Evolutionary conservation across 2,113 vertebrate genomes (phyloP).

Genomic region (Rhegmatorhina hoffmannsi): DNA sequence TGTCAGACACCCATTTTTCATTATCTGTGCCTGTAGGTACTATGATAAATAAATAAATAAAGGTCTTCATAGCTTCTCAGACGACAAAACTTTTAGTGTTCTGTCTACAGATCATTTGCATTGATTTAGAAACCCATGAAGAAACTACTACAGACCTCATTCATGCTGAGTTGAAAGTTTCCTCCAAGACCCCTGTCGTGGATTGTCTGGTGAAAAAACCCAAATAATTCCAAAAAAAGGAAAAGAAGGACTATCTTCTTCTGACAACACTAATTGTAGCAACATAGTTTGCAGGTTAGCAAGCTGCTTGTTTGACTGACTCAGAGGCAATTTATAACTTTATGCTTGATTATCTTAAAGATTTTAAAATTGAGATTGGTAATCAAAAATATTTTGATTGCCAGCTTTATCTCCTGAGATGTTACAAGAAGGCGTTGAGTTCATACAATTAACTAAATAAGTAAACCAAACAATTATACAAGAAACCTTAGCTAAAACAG

Average conservation of each 20-base stretch:
- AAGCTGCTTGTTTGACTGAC: not conserved
- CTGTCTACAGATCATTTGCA: not conserved
- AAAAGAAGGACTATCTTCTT: not conserved
- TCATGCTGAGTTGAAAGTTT: not conserved
- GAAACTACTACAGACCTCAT: not conserved
- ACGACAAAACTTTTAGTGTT: not conserved
- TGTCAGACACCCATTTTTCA: not conserved
- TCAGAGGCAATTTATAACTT: not conserved
- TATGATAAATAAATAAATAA: not conserved
- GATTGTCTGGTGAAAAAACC: not conserved
- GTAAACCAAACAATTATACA: not conserved
- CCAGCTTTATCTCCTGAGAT: not conserved
- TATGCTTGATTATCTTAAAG: not conserved
- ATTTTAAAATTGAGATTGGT: not conserved
- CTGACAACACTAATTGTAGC: not conserved
- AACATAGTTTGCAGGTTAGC: not conserved
- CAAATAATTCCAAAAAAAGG: not conserved
- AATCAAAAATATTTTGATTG: not conserved
- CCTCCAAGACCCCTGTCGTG: not conserved
- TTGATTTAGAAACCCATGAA: not conserved
- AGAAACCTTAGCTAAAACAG: not conserved
- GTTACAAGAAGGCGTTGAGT: not conserved
- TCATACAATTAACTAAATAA: not conserved
- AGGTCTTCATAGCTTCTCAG: not conserved
- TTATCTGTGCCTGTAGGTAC: not conserved